These are phyloP conservation scores for Caenorhabditis imperialis DNA, from an alignment of 2,888 invertebrate genomes.

Conservation along the genomic window DNA sequence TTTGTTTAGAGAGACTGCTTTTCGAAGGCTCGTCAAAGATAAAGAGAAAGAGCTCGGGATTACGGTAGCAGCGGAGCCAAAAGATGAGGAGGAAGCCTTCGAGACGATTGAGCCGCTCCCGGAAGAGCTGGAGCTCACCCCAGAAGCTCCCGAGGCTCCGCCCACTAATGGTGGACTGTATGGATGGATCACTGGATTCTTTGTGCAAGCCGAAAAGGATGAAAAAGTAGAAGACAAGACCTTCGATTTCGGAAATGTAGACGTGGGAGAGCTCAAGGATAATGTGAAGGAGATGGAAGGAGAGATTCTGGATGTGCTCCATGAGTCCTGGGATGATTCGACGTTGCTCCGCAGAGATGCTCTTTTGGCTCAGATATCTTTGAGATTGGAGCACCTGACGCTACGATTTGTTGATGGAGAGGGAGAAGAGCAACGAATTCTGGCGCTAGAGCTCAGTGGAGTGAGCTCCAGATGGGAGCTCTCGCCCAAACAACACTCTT, in stretches of 20 bases:
- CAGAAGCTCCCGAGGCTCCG: constrained; percentile 9
- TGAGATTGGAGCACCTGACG: constrained; percentile 72
- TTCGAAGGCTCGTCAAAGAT: constrained; percentile 65
- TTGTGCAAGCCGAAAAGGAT: constrained; percentile 47
- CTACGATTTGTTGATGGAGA: constrained; percentile 71
- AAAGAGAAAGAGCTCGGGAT: constrained; percentile 60
- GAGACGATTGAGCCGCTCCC: constrained; percentile 48
- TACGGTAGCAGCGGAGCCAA: background rate
- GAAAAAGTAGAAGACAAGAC: constrained; percentile 51
- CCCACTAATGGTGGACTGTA: constrained; percentile 65
- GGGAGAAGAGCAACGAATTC: constrained; percentile 64
- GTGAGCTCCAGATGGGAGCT: constrained; percentile 70
- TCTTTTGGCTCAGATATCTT: constrained; percentile 73
- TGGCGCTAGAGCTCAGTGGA: constrained; percentile 70
- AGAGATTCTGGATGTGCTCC: constrained; percentile 75
- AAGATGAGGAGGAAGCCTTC: constrained; percentile 44
- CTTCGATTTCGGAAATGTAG: constrained; percentile 57
- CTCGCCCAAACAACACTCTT: constrained; percentile 74
- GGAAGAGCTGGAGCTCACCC: constrained; percentile 20
- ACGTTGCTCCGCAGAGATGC: constrained; percentile 74
- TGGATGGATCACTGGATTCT: constrained; percentile 73
- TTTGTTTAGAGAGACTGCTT: constrained; percentile 74
- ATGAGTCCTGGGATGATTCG: constrained; percentile 78
- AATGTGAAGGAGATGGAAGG: constrained; percentile 70
- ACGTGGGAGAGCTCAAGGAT: constrained; percentile 51